A percentile compares a stretch with the other conserved stretches of the same genome.
These are phyloP conservation scores for Zaprionus camerounensis DNA, from an alignment of 1,140 invertebrate genomes.

Conservation along the genomic window DNA sequence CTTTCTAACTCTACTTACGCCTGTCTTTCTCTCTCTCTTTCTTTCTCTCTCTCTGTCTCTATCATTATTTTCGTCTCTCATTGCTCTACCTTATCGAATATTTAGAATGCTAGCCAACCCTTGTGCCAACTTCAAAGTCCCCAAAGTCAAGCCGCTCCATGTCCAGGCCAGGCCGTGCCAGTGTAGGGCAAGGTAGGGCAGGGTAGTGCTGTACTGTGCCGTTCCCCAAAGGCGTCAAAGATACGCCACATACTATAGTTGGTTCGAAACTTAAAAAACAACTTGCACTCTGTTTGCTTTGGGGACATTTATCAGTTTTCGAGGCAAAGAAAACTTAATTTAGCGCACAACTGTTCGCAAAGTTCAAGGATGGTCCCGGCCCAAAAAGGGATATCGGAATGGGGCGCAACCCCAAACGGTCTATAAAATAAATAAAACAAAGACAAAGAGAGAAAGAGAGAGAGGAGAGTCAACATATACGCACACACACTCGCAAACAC, in stretches of 20 bases:
- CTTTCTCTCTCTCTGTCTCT: background rate
- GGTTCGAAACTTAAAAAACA: constrained; percentile 74
- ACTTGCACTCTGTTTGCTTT: constrained; percentile 80
- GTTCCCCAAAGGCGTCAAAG: constrained; percentile 48
- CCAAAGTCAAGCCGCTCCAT: constrained; percentile 45
- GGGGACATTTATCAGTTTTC: constrained; percentile 75
- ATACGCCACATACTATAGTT: constrained; percentile 65
- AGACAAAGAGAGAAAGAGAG: constrained; percentile 1
- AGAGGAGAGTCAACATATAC: background rate
- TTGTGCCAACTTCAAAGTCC: constrained; percentile 62
- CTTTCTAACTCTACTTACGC: background rate
- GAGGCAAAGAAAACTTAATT: constrained; percentile 76
- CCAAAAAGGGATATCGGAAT: constrained; percentile 63
- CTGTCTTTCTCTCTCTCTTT: background rate
- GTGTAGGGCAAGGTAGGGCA: background rate
- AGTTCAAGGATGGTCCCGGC: constrained; percentile 69
- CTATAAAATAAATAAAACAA: constrained; percentile 81
- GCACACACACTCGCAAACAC: background rate
- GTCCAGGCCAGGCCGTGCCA: background rate
- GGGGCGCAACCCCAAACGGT: constrained; percentile 62
- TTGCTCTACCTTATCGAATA: constrained; percentile 2
- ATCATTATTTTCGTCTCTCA: background rate
- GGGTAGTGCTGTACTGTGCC: background rate
- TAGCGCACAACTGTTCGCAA: constrained; percentile 69
- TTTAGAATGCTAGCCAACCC: constrained; percentile 40